Evolutionary conservation across 2,113 vertebrate genomes (phyloP).

Genomic region (Origma solitaria): DNA sequence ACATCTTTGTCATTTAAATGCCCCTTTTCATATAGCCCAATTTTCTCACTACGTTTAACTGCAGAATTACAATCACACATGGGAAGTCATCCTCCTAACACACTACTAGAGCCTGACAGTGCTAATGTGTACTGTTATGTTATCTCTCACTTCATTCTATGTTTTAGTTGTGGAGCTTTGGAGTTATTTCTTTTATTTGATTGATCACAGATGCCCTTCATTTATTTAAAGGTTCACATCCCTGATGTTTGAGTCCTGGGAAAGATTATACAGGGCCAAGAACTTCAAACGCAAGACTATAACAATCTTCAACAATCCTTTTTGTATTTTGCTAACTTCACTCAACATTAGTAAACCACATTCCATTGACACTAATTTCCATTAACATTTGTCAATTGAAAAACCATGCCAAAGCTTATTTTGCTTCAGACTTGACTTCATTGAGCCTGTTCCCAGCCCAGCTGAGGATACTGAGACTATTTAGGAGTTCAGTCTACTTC

Average conservation of each 20-base stretch:
- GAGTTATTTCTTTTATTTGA: background rate
- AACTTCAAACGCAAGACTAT: slow-evolving; percentile 7
- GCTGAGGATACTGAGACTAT: background rate
- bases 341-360: background rate
- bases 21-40: background rate
- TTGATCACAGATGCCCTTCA: background rate
- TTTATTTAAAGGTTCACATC: background rate
- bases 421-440: background rate
- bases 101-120: background rate
- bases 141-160: background rate
- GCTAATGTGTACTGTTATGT: background rate
- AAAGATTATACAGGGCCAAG: background rate
- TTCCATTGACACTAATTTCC: background rate
- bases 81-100: background rate
- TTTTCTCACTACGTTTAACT: background rate
- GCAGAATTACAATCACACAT: background rate
- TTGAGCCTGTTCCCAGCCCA: background rate
- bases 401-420: background rate
- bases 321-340: background rate
- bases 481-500: background rate
- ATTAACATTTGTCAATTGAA: background rate
- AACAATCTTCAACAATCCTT: background rate
- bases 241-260: background rate
- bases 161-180: background rate
- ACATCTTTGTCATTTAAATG: background rate